These are phyloP conservation scores for Drosophila nikananu DNA, from an alignment of 1,140 invertebrate species.

Conservation along the genomic window DNA sequence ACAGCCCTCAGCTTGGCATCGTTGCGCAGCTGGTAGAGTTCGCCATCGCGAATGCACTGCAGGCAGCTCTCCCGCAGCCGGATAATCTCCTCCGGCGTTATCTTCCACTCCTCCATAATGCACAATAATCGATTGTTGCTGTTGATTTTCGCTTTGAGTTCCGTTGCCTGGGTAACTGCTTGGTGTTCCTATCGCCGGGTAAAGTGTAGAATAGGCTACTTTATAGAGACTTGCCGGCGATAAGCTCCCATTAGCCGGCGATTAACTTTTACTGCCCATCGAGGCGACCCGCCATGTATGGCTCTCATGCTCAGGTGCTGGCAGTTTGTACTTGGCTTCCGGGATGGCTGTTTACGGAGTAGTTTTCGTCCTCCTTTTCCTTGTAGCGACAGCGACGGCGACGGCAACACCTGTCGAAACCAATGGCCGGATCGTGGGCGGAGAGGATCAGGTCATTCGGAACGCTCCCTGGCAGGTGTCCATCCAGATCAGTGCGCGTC, in stretches of 20 bases:
- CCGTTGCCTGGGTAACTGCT: conserved; percentile 61
- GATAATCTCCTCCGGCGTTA: conserved; percentile 72
- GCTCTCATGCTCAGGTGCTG: conserved; percentile 9
- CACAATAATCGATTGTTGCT: not conserved
- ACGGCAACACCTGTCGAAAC: not conserved
- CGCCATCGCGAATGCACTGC: conserved; percentile 81
- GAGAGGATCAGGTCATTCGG: conserved; percentile 85
- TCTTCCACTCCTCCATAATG: conserved; percentile 50
- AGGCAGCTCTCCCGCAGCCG: conserved; percentile 61
- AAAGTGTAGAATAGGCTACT: conserved; percentile 5
- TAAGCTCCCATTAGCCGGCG: conserved; percentile 58
- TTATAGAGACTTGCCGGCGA: conserved; percentile 28
- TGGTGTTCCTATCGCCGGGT: not conserved
- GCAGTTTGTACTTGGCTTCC: conserved; percentile 38
- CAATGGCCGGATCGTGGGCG: conserved; percentile 86
- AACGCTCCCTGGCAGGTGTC: conserved; percentile 87
- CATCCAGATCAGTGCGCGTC: conserved; percentile 85
- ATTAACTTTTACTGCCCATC: conserved; percentile 63
- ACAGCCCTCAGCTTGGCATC: conserved; percentile 88
- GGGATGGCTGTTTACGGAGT: conserved; percentile 20
- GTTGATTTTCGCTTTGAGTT: conserved; percentile 40
- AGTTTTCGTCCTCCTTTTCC: conserved; percentile 1
- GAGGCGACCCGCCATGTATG: conserved; percentile 40
- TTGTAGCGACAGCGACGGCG: not conserved
- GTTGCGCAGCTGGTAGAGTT: conserved; percentile 87